Evolutionary conservation across 37 sponge, comb jelly and placozoan species (phyloP).

Genomic region (Oscarella lobularis): DNA sequence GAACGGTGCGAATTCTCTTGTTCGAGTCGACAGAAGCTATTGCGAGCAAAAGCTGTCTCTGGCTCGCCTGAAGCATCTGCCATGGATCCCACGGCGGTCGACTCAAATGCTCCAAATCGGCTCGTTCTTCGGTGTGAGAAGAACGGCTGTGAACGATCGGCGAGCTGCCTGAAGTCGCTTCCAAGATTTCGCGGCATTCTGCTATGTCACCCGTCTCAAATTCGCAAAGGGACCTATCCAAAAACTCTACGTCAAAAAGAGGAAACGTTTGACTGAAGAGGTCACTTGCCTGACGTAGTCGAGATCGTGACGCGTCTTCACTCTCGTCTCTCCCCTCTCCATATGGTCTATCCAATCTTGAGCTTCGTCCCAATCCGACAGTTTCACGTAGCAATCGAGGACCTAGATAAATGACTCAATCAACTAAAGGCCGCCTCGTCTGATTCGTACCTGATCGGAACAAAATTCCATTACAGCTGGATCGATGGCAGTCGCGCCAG

Average conservation of each 20-base stretch:
- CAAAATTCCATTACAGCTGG: background rate
- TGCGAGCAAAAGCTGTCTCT: constrained; percentile 38
- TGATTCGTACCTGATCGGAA: background rate
- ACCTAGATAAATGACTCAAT: constrained; percentile 21
- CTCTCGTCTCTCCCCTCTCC: background rate
- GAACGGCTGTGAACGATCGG: background rate
- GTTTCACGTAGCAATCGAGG: constrained; percentile 52
- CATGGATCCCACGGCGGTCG: constrained; percentile 61
- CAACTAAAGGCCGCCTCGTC: no score
- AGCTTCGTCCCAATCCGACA: constrained; percentile 54
- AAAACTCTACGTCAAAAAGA: no score
- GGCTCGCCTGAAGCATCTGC: constrained; percentile 63
- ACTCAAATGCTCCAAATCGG: background rate
- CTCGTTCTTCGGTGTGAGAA: background rate
- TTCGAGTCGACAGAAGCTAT: no score
- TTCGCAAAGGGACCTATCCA: no score
- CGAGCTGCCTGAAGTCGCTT: no score
- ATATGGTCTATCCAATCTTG: constrained; percentile 28
- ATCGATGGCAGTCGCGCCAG: no score
- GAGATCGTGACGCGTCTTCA: background rate
- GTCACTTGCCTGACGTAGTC: background rate
- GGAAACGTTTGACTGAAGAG: background rate
- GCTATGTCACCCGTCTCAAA: no score
- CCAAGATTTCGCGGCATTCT: no score
- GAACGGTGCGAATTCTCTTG: no score